Base-by-base conservation (phyloP, 2,113 vertebrate genomes). In the Rhinopomastus cyanomelas region DNA sequence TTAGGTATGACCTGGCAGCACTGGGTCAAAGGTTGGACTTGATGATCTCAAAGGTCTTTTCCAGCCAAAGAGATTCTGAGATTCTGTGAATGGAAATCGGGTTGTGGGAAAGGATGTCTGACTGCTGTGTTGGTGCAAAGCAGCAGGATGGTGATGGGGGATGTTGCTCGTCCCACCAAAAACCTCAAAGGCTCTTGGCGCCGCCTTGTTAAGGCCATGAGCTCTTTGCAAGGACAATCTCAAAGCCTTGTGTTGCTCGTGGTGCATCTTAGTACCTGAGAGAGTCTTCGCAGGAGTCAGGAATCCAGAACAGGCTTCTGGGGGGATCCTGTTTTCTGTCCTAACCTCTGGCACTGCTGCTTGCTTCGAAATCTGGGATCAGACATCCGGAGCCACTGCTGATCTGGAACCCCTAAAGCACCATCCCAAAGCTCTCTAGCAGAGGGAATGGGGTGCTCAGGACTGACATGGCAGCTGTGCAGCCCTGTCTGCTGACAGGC, bases 1-100 rank as follows among this genome's bases (percentile, higher is more conserved):
- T n/a, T n/a, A n/a, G n/a, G n/a, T n/a, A n/a, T n/a, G n/a, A n/a
- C n/a, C n/a, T n/a, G n/a, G n/a, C n/a, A n/a, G n/a, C n/a, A n/a
- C n/a, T n/a, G 39, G 15, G 39, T 42, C 39, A 42, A 15, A 42
- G 39, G 39, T 42, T 42, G 39, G 39, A 42, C 39, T 42, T 42
- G 39, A 42, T 42, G 39, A 42, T 42, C 39, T 42, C 39, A 42
- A 42, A 42, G 39, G 39, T 42, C 39, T 42, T 15, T 42, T 42
- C 39, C 11, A 15, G 11, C 15, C 11, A 15, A 42, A 42, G 39
- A 42, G 39, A 42, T 42, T 42, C 39, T 42, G 39, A 15, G 39
- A 42, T 80, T 16, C 59, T 0, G 0, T 32, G 39, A 57, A n/a
- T 39, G 29, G 29, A 42, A 49, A 20, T 0, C 5, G n/a, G n/a